phyloP scores from a whole-genome alignment of 2,888 invertebrate genomes.

The Amphipoea lucens region DNA sequence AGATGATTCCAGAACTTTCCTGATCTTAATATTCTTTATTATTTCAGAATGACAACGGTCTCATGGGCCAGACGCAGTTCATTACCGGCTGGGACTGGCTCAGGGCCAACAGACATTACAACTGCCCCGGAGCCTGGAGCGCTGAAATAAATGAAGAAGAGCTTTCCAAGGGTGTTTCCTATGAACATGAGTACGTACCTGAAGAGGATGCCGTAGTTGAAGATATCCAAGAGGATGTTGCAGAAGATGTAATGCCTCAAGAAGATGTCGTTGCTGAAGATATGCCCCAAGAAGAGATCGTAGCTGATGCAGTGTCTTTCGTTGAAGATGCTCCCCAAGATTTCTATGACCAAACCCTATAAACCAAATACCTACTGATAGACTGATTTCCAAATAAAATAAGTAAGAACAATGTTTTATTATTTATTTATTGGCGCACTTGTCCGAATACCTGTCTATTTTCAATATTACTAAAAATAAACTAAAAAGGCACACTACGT shows the following conservation, averaged over 20 bases:
- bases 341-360: background rate
- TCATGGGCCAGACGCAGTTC: slow-evolving; percentile 76
- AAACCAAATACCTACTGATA: background rate
- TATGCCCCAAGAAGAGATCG: slow-evolving; percentile 19
- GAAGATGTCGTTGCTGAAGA: slow-evolving; percentile 27
- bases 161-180: slow-evolving; percentile 33
- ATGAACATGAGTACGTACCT: slow-evolving; percentile 10
- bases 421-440: background rate
- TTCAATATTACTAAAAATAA: background rate
- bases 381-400: slow-evolving; percentile 30
- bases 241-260: background rate
- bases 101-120: slow-evolving; percentile 74
- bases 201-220: slow-evolving; percentile 1
- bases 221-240: slow-evolving; percentile 13
- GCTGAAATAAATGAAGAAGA: slow-evolving; percentile 43
- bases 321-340: slow-evolving; percentile 24
- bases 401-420: background rate
- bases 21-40: background rate
- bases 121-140: slow-evolving; percentile 71
- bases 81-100: slow-evolving; percentile 75
- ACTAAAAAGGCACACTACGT: background rate
- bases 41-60: slow-evolving; percentile 72
- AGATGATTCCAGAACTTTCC: background rate
- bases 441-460: too few relatives aligned
- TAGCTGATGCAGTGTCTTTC: slow-evolving; percentile 16